phyloP scores from a whole-genome alignment of 2,888 invertebrate species.

The Chaetogeoica ovagalla region DNA sequence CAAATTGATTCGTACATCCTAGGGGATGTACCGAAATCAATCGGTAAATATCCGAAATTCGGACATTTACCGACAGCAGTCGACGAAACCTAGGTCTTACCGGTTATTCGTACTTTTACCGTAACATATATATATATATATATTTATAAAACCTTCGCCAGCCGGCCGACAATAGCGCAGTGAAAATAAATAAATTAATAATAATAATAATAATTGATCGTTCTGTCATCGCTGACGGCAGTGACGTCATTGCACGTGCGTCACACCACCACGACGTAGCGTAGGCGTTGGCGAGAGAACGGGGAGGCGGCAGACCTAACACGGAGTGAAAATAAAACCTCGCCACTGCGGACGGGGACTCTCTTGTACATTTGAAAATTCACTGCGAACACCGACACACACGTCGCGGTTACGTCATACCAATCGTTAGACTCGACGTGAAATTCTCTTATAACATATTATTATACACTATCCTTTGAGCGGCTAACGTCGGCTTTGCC shows the following conservation, averaged over 20 bases:
- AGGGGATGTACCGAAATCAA: no score
- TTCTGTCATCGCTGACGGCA: not conserved
- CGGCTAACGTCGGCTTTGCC: not conserved
- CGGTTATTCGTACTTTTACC: no score
- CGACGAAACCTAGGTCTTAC: no score
- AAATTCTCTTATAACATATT: constrained; percentile 14
- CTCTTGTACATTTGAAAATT: constrained; percentile 18
- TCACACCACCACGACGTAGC: no score
- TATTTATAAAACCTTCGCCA: not conserved
- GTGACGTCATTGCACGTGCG: constrained; percentile 48
- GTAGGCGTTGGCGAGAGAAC: no score
- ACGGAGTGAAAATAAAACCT: constrained; percentile 45
- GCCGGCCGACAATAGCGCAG: constrained; percentile 2
- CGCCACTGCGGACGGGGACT: constrained; percentile 10
- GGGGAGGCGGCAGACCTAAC: not conserved
- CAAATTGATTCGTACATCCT: no score
- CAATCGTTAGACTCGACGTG: constrained; percentile 18
- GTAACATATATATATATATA: no score
- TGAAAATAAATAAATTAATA: no score
- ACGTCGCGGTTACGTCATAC: constrained; percentile 22
- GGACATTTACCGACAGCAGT: no score
- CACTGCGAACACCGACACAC: not conserved
- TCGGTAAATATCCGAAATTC: no score
- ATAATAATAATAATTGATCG: constrained; percentile 32
- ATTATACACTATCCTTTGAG: not conserved